phyloP scores from a whole-genome alignment of 2,113 vertebrate genomes.

The Orthonyx spaldingii region DNA sequence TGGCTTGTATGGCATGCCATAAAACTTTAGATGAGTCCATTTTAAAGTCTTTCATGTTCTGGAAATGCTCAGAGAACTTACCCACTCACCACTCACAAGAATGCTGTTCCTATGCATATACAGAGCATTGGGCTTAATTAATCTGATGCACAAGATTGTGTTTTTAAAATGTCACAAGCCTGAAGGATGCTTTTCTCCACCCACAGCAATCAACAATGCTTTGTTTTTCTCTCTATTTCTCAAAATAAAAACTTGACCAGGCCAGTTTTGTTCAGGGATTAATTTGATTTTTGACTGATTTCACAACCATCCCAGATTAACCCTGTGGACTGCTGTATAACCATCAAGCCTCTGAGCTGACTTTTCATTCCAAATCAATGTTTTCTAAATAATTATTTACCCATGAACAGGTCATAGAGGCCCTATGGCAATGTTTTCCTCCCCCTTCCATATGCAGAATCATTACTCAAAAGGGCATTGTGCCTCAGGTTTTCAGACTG shows the following conservation, averaged over 20 bases:
- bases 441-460: neutral
- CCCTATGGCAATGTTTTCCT: neutral
- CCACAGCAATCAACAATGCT: neutral
- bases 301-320: neutral
- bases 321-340: neutral
- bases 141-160: neutral
- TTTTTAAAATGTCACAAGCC: neutral
- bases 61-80: neutral
- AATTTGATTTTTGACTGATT: constrained; percentile 7
- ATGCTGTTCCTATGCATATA: neutral
- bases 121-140: neutral
- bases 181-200: neutral
- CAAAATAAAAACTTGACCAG: neutral
- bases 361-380: constrained; percentile 27
- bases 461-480: constrained; percentile 19
- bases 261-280: neutral
- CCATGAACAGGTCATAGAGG: neutral
- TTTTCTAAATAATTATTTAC: constrained; percentile 45
- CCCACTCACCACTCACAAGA: neutral
- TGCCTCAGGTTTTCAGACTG: constrained; percentile 4
- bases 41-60: neutral
- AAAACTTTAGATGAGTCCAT: neutral
- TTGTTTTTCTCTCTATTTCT: neutral
- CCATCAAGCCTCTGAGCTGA: neutral
- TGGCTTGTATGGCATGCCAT: neutral